Percentiles rank a stretch among this genome's conserved stretches.
Evolutionary conservation across 2,888 invertebrate genomes (phyloP).

Genomic region (Apamea sordens): DNA sequence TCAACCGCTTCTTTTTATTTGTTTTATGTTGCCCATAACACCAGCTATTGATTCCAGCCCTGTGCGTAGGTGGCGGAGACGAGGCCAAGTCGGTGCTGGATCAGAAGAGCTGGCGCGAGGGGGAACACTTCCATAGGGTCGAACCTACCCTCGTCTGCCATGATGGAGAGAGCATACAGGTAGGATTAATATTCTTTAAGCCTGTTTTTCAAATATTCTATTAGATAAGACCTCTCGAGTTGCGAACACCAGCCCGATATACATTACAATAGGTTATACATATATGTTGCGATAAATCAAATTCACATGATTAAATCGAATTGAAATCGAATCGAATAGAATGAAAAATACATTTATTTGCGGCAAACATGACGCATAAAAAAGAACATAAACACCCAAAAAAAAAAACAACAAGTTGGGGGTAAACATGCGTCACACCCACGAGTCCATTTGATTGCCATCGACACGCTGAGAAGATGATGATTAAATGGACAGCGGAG

Average conservation of each 20-base stretch:
- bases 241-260: not conserved
- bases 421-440: too few species aligned
- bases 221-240: not conserved
- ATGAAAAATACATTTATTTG: too few species aligned
- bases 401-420: too few species aligned
- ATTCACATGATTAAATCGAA: not conserved
- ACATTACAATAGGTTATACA: not conserved
- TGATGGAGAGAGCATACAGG: slow-evolving; percentile 98
- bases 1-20: slow-evolving; percentile 50
- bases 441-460: not conserved
- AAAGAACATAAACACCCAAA: too few species aligned
- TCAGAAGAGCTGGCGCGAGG: slow-evolving; percentile 93
- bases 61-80: slow-evolving; percentile 80
- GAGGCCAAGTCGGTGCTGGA: slow-evolving; percentile 91
- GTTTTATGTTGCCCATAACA: slow-evolving; percentile 62
- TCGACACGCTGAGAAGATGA: too few species aligned
- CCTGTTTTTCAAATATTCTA: not conserved
- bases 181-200: slow-evolving; percentile 69
- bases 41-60: slow-evolving; percentile 73
- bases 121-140: slow-evolving; percentile 94
- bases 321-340: too few species aligned
- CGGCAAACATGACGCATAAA: too few species aligned
- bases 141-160: slow-evolving; percentile 96
- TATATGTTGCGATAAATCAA: not conserved
- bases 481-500: too few species aligned